Evolutionary conservation across 2,888 invertebrate genomes (phyloP), one percentile per base, ranked within the genome.

Genomic region (Drosophila anceps): DNA sequence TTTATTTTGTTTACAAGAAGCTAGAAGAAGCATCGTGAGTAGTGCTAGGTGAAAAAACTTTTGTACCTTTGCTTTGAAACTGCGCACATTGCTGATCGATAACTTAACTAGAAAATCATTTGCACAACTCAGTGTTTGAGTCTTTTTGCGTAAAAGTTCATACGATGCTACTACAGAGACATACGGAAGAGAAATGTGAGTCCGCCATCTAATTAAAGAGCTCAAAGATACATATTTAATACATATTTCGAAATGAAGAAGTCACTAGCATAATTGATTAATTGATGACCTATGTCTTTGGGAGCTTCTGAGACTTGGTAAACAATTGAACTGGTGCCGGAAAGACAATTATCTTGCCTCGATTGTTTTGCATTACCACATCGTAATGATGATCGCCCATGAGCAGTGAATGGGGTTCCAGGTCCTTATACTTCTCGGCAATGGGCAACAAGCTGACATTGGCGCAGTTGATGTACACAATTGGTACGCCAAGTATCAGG

Each of bases 401-500:
- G 41, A 84, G 53, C 12, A 79, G 1, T 4, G 74, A 59, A 12
- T 60, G 46, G 7, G 81, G 15, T 46, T 72, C 10, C 1, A 13
- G 10, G 0, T 12, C 43, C 7, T 53, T 18, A 9, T 57, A 65
- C 27, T 37, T 62, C 1, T 61, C 55, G 2, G 9, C 2, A 3
- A 86, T 55, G 15, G 79, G 82, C 9, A 12, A 0, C 9, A 86
- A 20, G 3, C 71, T 2, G 1, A 84, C 7, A 0, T 5, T 55
- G 0, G 51, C 43, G 31, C 89, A 88, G 29, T 84, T 84, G 46
- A 84, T 84, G 18, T 73, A 76, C 5, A 79, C 54, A 2, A 57
- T 29, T 3, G 75, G 27, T 4, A 64, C 31, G 7, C 35, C 29
- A 7, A 88, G 43, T 1, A 69, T 9, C 9, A 81, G 4, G 0